These are phyloP conservation scores for Dusona sp. DNA, from an alignment of 2,888 invertebrate species.

Conservation along the genomic window DNA sequence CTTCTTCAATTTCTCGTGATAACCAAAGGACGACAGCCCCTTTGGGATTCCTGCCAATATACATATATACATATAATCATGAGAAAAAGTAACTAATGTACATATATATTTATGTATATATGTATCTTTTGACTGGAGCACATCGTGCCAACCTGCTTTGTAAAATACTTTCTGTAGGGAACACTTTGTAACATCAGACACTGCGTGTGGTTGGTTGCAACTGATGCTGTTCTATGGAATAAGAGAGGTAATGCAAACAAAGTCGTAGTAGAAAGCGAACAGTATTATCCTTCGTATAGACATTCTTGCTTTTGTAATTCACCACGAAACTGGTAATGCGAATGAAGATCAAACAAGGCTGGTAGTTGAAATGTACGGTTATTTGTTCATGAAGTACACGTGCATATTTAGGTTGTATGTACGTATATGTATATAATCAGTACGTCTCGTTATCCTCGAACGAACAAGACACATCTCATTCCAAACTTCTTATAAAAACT, in stretches of 20 bases:
- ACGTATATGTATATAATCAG: not conserved
- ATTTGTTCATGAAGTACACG: not conserved
- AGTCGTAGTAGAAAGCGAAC: conserved; percentile 28
- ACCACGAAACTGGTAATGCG: conserved; percentile 1
- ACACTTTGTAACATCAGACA: conserved; percentile 29
- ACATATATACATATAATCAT: conserved; percentile 23
- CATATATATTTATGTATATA: not conserved
- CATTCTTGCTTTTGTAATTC: conserved; percentile 2
- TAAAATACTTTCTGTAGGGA: conserved; percentile 27
- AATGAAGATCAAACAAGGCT: conserved; percentile 39
- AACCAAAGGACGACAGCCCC: conserved; percentile 40
- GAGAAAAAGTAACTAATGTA: conserved; percentile 54
- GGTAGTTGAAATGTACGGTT: not conserved
- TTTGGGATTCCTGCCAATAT: conserved; percentile 56
- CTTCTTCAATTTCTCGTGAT: conserved; percentile 18
- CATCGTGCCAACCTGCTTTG: conserved; percentile 32
- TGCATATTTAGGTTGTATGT: not conserved
- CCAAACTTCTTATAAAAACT: conserved; percentile 12
- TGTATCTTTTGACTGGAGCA: not conserved
- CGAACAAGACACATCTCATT: conserved; percentile 45
- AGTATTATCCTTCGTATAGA: not conserved
- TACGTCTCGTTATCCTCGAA: conserved; percentile 20
- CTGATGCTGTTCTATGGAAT: conserved; percentile 34
- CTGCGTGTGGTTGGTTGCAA: conserved; percentile 13
- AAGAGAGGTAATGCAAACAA: conserved; percentile 28